Percentiles rank a stretch among this genome's conserved stretches.
Evolutionary conservation across 2,888 invertebrate genomes (phyloP).

Genomic region (Mythimna vitellina): DNA sequence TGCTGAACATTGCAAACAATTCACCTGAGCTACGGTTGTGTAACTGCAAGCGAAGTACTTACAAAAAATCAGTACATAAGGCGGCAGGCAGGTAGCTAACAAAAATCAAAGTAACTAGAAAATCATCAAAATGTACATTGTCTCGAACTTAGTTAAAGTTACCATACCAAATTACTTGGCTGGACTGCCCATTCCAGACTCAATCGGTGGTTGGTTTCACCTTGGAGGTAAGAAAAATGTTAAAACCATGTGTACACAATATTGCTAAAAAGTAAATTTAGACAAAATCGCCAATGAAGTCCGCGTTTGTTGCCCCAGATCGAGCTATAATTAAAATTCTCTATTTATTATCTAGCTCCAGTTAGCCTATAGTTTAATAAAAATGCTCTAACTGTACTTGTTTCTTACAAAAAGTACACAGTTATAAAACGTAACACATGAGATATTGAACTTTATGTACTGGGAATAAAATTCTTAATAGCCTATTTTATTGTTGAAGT

Average conservation of each 20-base stretch:
- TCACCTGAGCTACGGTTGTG: slow-evolving; percentile 15
- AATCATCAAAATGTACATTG: slow-evolving; percentile 92
- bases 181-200: slow-evolving; percentile 95
- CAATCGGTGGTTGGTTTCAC: slow-evolving; percentile 96
- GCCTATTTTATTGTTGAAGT: slow-evolving; percentile 10
- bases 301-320: slow-evolving; percentile 1
- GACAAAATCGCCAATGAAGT: neutral
- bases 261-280: neutral
- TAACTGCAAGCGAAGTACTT: slow-evolving; percentile 16
- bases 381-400: slow-evolving; percentile 25
- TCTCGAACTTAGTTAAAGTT: slow-evolving; percentile 94
- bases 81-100: neutral
- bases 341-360: slow-evolving; percentile 1
- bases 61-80: neutral
- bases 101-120: slow-evolving; percentile 12
- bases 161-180: slow-evolving; percentile 96
- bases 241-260: slow-evolving; percentile 44
- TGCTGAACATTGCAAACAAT: slow-evolving; percentile 32
- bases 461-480: slow-evolving; percentile 36
- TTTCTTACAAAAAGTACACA: slow-evolving; percentile 35
- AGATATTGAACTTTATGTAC: slow-evolving; percentile 48
- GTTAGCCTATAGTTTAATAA: neutral
- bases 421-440: slow-evolving; percentile 20
- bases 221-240: slow-evolving; percentile 92
- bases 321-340: neutral